Evolutionary conservation across 1,140 invertebrate species (phyloP), one percentile per base, ranked within the genome.

Genomic region (Nasonia longicornis): DNA sequence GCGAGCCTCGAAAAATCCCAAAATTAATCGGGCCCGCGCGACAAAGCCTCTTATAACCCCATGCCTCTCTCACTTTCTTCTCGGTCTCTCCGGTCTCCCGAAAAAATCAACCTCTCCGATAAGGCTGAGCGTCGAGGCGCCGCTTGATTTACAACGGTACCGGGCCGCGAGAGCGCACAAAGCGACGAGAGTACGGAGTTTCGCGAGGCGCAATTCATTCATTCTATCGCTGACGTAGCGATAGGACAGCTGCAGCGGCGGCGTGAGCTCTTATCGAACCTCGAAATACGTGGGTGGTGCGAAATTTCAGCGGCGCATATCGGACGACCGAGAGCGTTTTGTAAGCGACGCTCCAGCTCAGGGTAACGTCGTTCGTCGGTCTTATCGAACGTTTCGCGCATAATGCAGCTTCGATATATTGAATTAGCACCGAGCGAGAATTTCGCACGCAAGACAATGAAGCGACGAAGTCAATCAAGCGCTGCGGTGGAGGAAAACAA

Each of bases 91-190:
- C 52, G 4, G 16, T 16, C 52, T 20, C 6, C n/a, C 52, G 52
- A n/a, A 58, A 7, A 58, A 20, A 58, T n/a, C 6, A 58, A 58
- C 3, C 16, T n/a, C 52, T 58, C 16, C 52, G 52, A 58, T 58
- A 58, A 58, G 52, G 16, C 6, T n/a, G 4, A 58, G 52, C 16
- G 20, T 48, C 63, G 75, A 77, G 63, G 75, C 35, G 63, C 52
- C 74, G 6, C 35, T 77, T 77, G 75, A 77, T 77, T 77, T 67
- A 67, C 52, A 66, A 42, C 20, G 48, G 52, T 26, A 2, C 45
- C 29, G n/a, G 14, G 12, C 8, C 8, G 2, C 12, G 16, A 26
- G 26, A 26, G 26, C 52, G 14, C 16, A n/a, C 20, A 58, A 58
- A 14, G 45, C 72, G 42, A 29, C 45, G 42, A n/a, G n/a, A n/a